phyloP scores from a whole-genome alignment of 2,888 invertebrate genomes.

The Achlya flavicornis region DNA sequence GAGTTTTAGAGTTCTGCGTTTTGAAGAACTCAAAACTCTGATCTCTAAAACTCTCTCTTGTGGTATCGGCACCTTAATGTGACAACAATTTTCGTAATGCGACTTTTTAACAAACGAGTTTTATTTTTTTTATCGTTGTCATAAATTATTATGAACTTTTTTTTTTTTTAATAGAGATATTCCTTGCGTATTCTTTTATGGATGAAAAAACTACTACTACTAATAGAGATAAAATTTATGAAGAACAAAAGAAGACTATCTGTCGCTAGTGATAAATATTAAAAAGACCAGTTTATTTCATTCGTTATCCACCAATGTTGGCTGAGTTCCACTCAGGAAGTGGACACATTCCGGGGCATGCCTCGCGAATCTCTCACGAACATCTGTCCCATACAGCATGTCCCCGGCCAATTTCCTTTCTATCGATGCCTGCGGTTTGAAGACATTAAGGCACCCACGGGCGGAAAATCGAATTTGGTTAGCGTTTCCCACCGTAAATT shows the following conservation, averaged over 20 bases:
- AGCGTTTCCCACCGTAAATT: conserved; percentile 26
- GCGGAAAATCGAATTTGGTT: conserved; percentile 25
- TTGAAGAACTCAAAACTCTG: too few species aligned
- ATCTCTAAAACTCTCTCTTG: too few species aligned
- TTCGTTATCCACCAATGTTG: conserved; percentile 35
- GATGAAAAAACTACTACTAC: too few species aligned
- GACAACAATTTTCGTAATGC: too few species aligned
- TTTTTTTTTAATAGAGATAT: too few species aligned
- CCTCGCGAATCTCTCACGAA: conserved; percentile 24
- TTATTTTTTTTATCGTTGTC: too few species aligned
- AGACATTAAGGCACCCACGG: conserved; percentile 19
- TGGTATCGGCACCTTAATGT: too few species aligned
- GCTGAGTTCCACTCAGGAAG: conserved; percentile 42
- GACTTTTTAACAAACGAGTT: too few species aligned
- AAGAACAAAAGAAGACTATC: background rate
- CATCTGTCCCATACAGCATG: conserved; percentile 11
- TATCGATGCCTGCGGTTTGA: conserved; percentile 23
- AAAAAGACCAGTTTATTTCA: conserved; percentile 22
- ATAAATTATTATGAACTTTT: too few species aligned
- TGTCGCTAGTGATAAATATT: conserved; percentile 16
- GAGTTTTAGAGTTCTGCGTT: too few species aligned
- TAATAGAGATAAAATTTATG: background rate
- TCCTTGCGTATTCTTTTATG: too few species aligned
- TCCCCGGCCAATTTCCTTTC: conserved; percentile 26
- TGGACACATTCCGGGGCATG: conserved; percentile 32